Evolutionary conservation across 2,888 invertebrate genomes (phyloP).

Genomic region (Hemithea aestivaria): DNA sequence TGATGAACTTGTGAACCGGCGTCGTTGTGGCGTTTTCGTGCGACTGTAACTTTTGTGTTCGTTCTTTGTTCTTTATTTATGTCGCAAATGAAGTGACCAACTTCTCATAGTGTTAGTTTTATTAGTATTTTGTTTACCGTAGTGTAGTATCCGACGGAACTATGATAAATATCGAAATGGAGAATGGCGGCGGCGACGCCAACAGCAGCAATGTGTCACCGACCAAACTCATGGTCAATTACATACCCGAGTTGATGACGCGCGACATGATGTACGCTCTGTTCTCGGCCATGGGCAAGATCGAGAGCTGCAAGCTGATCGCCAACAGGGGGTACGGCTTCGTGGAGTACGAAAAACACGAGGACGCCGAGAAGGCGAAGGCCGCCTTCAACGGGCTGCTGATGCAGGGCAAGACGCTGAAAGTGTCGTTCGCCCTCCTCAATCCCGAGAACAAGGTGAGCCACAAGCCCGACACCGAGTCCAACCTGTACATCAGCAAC

Average conservation of each 20-base stretch:
- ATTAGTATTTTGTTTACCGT: conserved; percentile 65
- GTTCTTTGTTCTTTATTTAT: conserved; percentile 68
- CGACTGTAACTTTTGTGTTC: conserved; percentile 66
- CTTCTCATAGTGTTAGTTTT: conserved; percentile 57
- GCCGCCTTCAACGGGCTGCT: conserved; percentile 73
- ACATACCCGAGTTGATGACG: conserved; percentile 77
- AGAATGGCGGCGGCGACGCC: conserved; percentile 79
- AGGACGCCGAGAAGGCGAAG: conserved; percentile 77
- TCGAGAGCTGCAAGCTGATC: conserved; percentile 74
- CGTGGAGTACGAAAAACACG: conserved; percentile 74
- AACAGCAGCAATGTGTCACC: conserved; percentile 73
- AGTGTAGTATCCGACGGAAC: conserved; percentile 70
- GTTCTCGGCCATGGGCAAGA: conserved; percentile 76
- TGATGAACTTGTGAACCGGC: conserved; percentile 78
- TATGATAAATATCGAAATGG: conserved; percentile 73
- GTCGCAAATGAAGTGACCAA: conserved; percentile 72
- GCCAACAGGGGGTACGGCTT: conserved; percentile 76
- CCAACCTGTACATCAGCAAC: conserved; percentile 75
- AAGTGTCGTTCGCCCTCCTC: conserved; percentile 74
- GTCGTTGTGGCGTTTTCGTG: conserved; percentile 71
- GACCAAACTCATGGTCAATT: conserved; percentile 79
- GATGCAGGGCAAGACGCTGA: conserved; percentile 75
- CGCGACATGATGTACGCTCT: conserved; percentile 78
- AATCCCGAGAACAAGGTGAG: conserved; percentile 75
- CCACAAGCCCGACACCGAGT: conserved; percentile 74